Evolutionary conservation across 2,113 vertebrate species (phyloP), one percentile per base, ranked within the genome.

Genomic region (Todiramphus saurophagus): DNA sequence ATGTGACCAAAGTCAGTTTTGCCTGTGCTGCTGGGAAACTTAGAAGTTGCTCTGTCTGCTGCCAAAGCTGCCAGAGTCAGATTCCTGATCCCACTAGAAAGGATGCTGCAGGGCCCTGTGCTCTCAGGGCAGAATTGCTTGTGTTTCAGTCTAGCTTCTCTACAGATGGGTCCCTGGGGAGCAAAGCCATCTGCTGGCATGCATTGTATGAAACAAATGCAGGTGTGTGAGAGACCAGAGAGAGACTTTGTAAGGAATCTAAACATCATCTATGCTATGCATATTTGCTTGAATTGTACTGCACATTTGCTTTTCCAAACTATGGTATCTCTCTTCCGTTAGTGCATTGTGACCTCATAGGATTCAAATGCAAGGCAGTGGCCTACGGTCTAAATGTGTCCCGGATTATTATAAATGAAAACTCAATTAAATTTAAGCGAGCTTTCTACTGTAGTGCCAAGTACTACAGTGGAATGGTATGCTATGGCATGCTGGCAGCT

Each of bases 381-480:
- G 30, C 56, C 63, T 74, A 28, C 0, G 0, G 44, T 82, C 74
- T 92, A 59, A 95, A 90, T 81, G 77, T 82, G 69, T 62, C 92
- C 51, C 5, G 9, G 31, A 84, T 72, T 92, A 87, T 93, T 96
- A 89, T 73, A 93, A 92, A 90, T 89, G 66, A 93, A 93, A 93
- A 89, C 37, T 25, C 81, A 89, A 93, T 92, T 83, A 78, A 88
- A 83, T 95, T 89, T 64, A 95, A 95, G 95, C 27, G 58, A 87
- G 70, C 62, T 93, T 91, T 76, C 76, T 87, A 55, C 46, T 87
- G 35, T n/a, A 82, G 23, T 66, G 87, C 89, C 87, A 85, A 80
- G 39, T 83, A 46, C 66, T 94, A 44, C 70, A 76, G 74, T 55
- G 31, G 43, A 83, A 76, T 83, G 77, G 60, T 82, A 68, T 94